Percentiles rank a stretch among this genome's conserved stretches.
Conservation (phyloP, 2,888 invertebrate species). For the Augochlorella aurata region DNA sequence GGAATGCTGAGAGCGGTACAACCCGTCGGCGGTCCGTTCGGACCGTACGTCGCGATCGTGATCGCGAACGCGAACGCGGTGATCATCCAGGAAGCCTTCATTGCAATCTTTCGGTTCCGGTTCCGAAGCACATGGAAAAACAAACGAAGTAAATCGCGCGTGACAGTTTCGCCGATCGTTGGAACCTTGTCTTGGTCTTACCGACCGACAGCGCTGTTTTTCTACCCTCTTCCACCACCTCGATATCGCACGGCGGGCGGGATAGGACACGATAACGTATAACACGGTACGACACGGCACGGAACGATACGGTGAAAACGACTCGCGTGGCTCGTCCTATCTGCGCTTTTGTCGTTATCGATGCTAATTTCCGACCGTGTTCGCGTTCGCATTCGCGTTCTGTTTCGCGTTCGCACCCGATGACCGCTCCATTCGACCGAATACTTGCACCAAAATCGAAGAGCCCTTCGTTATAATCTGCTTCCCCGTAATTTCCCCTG, state of each 20-base stretch:
- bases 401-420: background rate
- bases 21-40: background rate
- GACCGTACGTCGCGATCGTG: background rate
- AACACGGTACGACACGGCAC: background rate
- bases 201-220: background rate
- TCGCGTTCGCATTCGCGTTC: background rate
- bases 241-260: background rate
- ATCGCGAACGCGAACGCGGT: background rate
- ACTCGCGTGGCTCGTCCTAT: background rate
- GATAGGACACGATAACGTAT: too few relatives aligned
- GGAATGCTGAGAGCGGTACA: background rate
- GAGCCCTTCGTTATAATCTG: background rate
- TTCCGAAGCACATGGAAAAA: background rate
- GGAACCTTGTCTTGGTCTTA: background rate
- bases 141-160: background rate
- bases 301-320: background rate
- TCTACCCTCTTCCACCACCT: conserved; percentile 9
- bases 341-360: conserved; percentile 17
- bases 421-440: background rate
- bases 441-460: background rate
- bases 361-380: conserved; percentile 26
- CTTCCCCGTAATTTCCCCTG: background rate
- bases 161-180: background rate
- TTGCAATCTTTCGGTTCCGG: background rate
- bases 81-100: background rate